Base-by-base conservation (phyloP, 2,888 invertebrate genomes). In the Hetaerina titia region DNA sequence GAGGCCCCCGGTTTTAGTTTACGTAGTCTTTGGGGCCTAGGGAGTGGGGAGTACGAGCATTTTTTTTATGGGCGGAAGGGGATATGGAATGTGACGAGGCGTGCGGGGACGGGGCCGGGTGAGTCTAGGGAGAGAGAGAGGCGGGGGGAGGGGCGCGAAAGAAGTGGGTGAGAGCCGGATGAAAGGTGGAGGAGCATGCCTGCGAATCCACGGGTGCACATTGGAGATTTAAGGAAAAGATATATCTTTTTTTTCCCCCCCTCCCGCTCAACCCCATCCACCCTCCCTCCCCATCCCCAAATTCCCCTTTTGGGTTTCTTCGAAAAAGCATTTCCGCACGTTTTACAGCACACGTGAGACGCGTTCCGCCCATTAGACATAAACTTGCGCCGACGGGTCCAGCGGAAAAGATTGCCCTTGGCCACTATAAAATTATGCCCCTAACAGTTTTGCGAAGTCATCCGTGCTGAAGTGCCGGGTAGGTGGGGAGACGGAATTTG, bases 291-390 rank as follows among this genome's bases (percentile, higher is more conserved):
- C 74, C 25, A 4, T 74, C 45, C 45, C 45, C 45, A 45, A 45
- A 45, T 45, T 45, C 45, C 45, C 45, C 7, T 25, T 81, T 81
- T 13, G 69, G 31, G 11, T 81, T 31, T 31, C 31, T 81, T 81
- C 81, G 25, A 31, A 81, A 81, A 81, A 81, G 81, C 81, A 81
- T 81, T 81, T n/a, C 25, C 25, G 25, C 81, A 81, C 81, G 31
- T 81, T 81, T 81, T 81, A 81, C 31, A 25, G 81, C 81, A 81
- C 81, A 81, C 81, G 81, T 81, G 81, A 81, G 31, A 81, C 81
- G 81, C 81, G 81, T 81, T 81, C 81, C 81, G 13, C 22, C 81
- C 81, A 81, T 81, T 81, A 81, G 31, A 81, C 81, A 81, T 81
- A 81, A 81, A 31, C 4, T 31, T 25, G 81, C 11, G 31, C 13